Base-by-base conservation (phyloP, 1,140 invertebrate genomes). In the Drosophila pachea region DNA sequence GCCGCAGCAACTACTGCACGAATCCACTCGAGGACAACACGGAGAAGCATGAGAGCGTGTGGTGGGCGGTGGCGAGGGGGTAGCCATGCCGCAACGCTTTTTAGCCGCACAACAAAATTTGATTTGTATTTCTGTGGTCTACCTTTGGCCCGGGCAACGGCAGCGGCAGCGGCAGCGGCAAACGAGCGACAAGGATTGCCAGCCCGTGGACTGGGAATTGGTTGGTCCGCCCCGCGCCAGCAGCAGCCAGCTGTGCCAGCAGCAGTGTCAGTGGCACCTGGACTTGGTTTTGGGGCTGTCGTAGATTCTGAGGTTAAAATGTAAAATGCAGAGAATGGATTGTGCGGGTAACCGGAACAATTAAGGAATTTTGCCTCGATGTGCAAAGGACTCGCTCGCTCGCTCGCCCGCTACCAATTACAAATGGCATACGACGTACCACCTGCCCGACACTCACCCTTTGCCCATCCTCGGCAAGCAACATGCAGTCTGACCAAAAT, bases 261-360 rank as follows among this genome's bases (percentile, higher is more conserved):
- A 73, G 79, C 62, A 73, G 79, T 83, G 79, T 83, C 79, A 83
- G 79, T 83, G 76, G 76, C 79, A 83, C 79, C 79, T 83, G 79
- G 79, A 78, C 76, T 70, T 58, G 73, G 69, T 74, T 74, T 72
- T 74, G 12, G 22, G 63, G 62, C 76, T 73, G 78, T 77, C 66
- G 76, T 79, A 76, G 81, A 78, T 81, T 74, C 73, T 86, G 82
- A 86, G 82, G 82, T 86, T 86, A 68, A 78, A 86, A 86, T 86
- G 82, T 86, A 86, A 86, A 86, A 86, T 86, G 83, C 82, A 86
- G 74, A 86, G 82, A 86, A 86, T 86, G 82, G 82, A 86, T 86
- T 86, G 82, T 86, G 82, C 82, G 82, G 82, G 76, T 86, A 86
- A 86, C 82, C 82, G 82, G 77, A 86, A 86, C 82, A 86, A 86